Base-by-base conservation (phyloP, 2,797 vertebrate genomes). In the Malurus leucopterus region DNA sequence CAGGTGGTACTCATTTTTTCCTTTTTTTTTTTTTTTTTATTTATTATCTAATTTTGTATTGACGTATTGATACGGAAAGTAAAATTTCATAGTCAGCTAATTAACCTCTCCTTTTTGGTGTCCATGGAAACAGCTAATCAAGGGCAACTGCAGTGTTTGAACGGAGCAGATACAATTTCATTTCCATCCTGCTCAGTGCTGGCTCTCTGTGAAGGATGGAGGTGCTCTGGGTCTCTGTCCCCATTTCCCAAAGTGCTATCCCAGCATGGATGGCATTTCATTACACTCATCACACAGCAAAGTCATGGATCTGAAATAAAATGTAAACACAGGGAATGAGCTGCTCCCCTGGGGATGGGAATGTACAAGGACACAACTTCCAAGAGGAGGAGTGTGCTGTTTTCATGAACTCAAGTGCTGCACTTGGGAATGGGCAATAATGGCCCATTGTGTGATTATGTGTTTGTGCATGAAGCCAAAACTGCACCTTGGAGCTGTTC, bases 171-270 rank as follows among this genome's bases (percentile, higher is more conserved):
- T 59, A 43, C 32, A 44, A 16, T 50, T 59, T 70, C 20, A 19
- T 51, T 44, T 43, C 13, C 13, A 34, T 44, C 51, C 55, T 57
- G 22, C 14, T 2, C 4, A 4, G 24, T 47, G 41, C 57, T 49
- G 78, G 8, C n/a, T 30, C 8, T 53, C 61, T 27, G 9, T 26
- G 51, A n/a, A 30, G 32, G 27, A 38, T 36, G 69, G 26, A 34
- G 49, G 19, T 7, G n/a, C 6, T 46, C 30, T 38, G 68, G 40
- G 43, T 58, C 51, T 64, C 59, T 55, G 47, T 17, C 29, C 22
- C 19, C 20, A 0, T 32, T 50, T 78, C 57, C 88, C 84, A 29
- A 1, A 0, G 2, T 6, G 29, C 15, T 8, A 26, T 9, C 46
- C 43, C 23, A 32, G n/a, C 12, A 12, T 1, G 15, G 49, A 24